phyloP scores from a whole-genome alignment of 2,113 vertebrate species.

The Urocynchramus pylzowi region DNA sequence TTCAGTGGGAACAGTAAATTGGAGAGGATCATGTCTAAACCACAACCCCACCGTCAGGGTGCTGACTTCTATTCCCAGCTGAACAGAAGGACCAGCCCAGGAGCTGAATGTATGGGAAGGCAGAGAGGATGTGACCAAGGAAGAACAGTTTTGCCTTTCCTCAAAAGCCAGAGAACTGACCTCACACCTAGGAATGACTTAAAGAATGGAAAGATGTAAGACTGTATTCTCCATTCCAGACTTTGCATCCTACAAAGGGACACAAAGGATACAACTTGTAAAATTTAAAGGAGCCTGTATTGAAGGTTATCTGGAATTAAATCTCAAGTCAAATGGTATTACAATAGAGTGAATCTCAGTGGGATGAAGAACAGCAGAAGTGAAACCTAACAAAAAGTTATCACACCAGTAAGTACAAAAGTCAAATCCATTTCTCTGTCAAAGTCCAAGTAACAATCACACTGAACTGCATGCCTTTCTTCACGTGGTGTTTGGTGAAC shows the following conservation, averaged over 20 bases:
- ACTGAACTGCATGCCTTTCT: neutral
- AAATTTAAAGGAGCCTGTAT: neutral
- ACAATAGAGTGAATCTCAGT: neutral
- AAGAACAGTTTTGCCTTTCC: neutral
- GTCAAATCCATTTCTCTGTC: neutral
- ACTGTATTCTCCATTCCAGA: neutral
- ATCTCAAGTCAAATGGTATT: neutral
- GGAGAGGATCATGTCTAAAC: neutral
- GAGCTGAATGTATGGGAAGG: neutral
- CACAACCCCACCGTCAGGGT: fast-evolving
- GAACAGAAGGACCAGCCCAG: neutral
- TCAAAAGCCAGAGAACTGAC: neutral
- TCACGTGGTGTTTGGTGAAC: neutral
- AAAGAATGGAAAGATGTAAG: neutral
- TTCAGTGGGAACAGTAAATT: neutral
- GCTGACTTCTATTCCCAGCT: neutral
- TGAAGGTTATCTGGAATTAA: neutral
- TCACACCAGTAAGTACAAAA: neutral
- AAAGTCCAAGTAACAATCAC: neutral
- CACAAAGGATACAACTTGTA: neutral
- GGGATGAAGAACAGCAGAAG: neutral
- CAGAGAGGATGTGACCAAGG: neutral
- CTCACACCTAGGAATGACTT: neutral
- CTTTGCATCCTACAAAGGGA: neutral
- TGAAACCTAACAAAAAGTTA: neutral